Conservation (phyloP, 2,888 invertebrate genomes). For the Notocelia uddmanniana region DNA sequence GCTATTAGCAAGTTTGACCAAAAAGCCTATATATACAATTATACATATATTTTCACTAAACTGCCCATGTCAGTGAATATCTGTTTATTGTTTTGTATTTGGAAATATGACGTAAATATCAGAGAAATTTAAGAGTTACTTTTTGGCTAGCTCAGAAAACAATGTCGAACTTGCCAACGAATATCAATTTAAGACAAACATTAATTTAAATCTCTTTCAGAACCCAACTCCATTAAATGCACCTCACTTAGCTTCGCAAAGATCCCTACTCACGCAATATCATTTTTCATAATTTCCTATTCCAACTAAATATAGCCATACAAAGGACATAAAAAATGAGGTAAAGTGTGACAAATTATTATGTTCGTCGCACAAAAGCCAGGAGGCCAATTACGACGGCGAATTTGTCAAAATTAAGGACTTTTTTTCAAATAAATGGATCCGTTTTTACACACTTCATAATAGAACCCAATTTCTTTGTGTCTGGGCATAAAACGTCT, state of each 20-base stretch:
- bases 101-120: neutral
- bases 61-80: neutral
- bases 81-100: too few species aligned
- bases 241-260: conserved; percentile 52
- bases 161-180: neutral
- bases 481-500: conserved; percentile 27
- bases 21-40: neutral
- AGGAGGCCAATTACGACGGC: conserved; percentile 47
- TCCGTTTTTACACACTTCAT: conserved; percentile 38
- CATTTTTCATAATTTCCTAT: conserved; percentile 69
- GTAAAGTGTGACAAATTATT: conserved; percentile 71
- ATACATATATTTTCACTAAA: neutral
- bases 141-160: neutral
- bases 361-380: conserved; percentile 54
- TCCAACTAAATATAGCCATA: conserved; percentile 56
- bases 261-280: conserved; percentile 52
- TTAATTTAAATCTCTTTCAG: conserved; percentile 48
- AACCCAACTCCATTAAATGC: conserved; percentile 51
- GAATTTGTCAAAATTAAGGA: conserved; percentile 46
- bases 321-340: conserved; percentile 60
- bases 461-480: conserved; percentile 36
- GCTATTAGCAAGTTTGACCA: neutral
- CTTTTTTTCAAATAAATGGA: conserved; percentile 41
- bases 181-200: neutral
- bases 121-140: neutral